phyloP scores from a whole-genome alignment of 2,888 invertebrate species.

The Teleiodes luculella region DNA sequence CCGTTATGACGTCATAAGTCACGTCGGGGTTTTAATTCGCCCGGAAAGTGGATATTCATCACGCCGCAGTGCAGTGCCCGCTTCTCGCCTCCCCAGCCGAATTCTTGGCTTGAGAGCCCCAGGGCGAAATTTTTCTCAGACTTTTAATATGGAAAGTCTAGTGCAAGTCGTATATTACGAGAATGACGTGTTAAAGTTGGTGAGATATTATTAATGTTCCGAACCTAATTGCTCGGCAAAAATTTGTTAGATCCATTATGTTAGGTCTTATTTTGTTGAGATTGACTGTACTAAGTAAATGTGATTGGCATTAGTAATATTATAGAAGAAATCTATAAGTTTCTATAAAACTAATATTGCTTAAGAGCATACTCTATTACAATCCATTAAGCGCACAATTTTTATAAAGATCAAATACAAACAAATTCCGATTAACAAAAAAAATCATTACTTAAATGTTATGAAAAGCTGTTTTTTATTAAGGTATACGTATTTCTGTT shows the following conservation, averaged over 20 bases:
- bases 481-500: too few species aligned
- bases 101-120: slow-evolving; percentile 36
- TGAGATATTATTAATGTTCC: slow-evolving; percentile 13
- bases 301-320: too few species aligned
- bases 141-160: slow-evolving; percentile 17
- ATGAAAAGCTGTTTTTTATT: too few species aligned
- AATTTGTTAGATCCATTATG: not conserved
- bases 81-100: slow-evolving; percentile 33
- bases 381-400: too few species aligned
- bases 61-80: slow-evolving; percentile 31
- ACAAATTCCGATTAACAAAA: too few species aligned
- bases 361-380: too few species aligned
- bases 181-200: slow-evolving; percentile 12
- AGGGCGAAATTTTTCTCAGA: slow-evolving; percentile 10
- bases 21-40: slow-evolving; percentile 52
- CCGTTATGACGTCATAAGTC: slow-evolving; percentile 50
- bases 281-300: too few species aligned
- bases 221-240: slow-evolving; percentile 6
- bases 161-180: slow-evolving; percentile 14
- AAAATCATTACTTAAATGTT: too few species aligned
- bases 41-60: slow-evolving; percentile 54
- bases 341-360: too few species aligned
- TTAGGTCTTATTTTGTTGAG: too few species aligned
- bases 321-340: too few species aligned
- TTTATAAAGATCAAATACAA: too few species aligned